Evolutionary conservation across 2,888 invertebrate species (phyloP).

Genomic region (Crematogaster levior): DNA sequence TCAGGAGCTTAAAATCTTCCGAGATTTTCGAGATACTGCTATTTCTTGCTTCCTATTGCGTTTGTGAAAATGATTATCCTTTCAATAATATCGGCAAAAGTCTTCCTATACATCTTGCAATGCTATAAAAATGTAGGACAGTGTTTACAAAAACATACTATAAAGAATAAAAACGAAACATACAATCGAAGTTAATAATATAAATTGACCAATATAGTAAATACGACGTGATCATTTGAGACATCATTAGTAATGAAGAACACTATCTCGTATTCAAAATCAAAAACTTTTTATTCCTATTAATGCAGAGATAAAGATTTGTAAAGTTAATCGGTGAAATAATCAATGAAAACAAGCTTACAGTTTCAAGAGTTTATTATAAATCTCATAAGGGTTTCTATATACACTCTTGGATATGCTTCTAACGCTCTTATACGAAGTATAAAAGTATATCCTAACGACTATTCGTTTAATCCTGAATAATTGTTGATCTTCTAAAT

Average conservation of each 20-base stretch:
- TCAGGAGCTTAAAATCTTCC: constrained; percentile 31
- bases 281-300: background rate
- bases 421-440: constrained; percentile 60
- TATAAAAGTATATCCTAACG: constrained; percentile 68
- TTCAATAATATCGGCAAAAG: background rate
- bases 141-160: background rate
- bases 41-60: background rate
- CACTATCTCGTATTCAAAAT: constrained; percentile 11
- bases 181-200: background rate
- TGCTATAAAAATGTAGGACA: background rate
- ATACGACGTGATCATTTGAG: background rate
- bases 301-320: background rate
- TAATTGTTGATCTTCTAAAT: constrained; percentile 30
- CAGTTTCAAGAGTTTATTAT: constrained; percentile 69
- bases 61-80: background rate
- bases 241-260: background rate
- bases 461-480: constrained; percentile 43
- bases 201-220: background rate
- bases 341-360: constrained; percentile 13
- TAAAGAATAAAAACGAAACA: background rate
- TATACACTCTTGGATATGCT: constrained; percentile 66
- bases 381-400: constrained; percentile 66
- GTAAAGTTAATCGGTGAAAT: background rate
- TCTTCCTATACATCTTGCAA: background rate
- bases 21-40: background rate